Base-by-base conservation (phyloP, 2,113 vertebrate genomes). In the Chlorocebus sabaeus region DNA sequence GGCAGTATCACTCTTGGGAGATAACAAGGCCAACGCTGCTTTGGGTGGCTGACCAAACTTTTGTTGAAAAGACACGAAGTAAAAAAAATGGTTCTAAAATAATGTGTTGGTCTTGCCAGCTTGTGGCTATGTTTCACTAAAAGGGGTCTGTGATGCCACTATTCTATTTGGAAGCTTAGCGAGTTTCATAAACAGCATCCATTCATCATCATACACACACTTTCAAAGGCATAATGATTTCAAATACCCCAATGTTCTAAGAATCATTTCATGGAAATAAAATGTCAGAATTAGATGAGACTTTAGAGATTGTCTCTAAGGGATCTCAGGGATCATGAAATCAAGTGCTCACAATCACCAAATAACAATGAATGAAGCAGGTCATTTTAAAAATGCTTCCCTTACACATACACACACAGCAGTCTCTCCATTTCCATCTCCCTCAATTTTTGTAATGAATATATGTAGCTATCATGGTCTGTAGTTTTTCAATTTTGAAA, bases 401-500 rank as follows among this genome's bases (percentile, higher is more conserved):
- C 2, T 55, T 87, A 70, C 32, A 88, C 25, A 52, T 35, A 73
- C 7, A 52, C 12, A 70, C 38, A 55, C 45, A 82, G 68, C 13
- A 43, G 45, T 48, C 27, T 59, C 20, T 43, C 27, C 61, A 50
- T 32, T 20, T 13, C 9, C 8, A 5, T 23, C 22, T 17, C 20
- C 27, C 30, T 11, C 27, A 80, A 27, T 27, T 40, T 52, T 68
- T 93, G 13, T 27, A 48, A 95, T 84, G 52, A 18, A 83, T 93
- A 59, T n/a, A 80, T 35, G 57, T 35, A 91, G 45, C 38, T 81
- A 80, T 73, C 75, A 43, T 87, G 25, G 27, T 64, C 13, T 40
- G 35, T 50, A 93, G 43, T 82, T 96, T 91, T 59, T 8, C 18
- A 78, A 79, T 78, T 95, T 88, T 92, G 20, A 75, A 94, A 92